These are phyloP conservation scores for Carapus acus DNA, from an alignment of 2,797 vertebrate species.

Conservation along the genomic window DNA sequence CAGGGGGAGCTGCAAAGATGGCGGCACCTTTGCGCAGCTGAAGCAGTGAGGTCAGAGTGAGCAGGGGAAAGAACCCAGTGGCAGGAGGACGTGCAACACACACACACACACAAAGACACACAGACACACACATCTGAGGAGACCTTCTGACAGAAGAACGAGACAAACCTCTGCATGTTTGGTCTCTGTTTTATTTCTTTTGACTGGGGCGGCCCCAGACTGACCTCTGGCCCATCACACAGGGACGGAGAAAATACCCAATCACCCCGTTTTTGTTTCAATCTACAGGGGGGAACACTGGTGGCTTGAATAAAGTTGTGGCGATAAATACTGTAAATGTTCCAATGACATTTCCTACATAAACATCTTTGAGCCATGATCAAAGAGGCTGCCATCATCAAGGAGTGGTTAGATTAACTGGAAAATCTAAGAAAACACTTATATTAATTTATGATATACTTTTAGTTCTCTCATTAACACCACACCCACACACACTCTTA, in stretches of 20 bases:
- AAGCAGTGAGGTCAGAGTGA: slow-evolving; percentile 51
- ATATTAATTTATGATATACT: slow-evolving; percentile 20
- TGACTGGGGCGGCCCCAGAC: too few species aligned
- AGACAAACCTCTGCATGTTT: slow-evolving; percentile 67
- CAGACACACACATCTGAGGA: slow-evolving; percentile 17
- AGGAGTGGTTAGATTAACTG: too few species aligned
- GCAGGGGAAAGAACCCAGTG: slow-evolving; percentile 49
- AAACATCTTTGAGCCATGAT: too few species aligned
- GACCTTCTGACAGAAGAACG: slow-evolving; percentile 54
- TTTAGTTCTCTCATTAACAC: slow-evolving; percentile 10
- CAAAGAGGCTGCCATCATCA: too few species aligned
- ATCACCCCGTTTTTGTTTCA: too few species aligned
- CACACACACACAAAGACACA: slow-evolving; percentile 22
- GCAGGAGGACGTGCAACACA: slow-evolving; percentile 39
- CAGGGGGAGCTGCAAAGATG: background rate
- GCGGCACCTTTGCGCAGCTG: slow-evolving; percentile 28
- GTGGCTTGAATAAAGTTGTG: slow-evolving; percentile 23
- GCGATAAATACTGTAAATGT: too few species aligned
- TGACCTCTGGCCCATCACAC: too few species aligned
- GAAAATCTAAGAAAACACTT: background rate
- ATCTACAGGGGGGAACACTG: slow-evolving; percentile 39
- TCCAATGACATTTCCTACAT: too few species aligned
- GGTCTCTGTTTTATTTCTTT: slow-evolving; percentile 71
- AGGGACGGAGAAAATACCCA: too few species aligned
- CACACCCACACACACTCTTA: background rate